Evolutionary conservation across 2,888 invertebrate species (phyloP).

Genomic region (Sympetrum striolatum): DNA sequence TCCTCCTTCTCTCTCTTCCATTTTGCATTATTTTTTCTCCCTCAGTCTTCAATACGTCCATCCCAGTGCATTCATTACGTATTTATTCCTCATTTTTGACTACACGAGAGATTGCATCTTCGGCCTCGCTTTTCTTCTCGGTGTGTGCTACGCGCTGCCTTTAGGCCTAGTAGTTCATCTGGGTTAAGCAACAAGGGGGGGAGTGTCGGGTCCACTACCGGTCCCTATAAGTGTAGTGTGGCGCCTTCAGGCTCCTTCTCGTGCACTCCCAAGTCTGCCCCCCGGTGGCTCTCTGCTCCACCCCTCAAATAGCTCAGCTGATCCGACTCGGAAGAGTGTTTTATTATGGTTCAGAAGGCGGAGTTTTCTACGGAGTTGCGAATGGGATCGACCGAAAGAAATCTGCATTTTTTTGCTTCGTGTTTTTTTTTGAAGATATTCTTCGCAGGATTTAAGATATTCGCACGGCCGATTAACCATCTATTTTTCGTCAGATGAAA

Average conservation of each 20-base stretch:
- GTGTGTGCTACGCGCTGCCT: not conserved
- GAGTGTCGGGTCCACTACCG: not conserved
- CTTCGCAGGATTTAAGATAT: too few relatives aligned
- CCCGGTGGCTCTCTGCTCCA: not conserved
- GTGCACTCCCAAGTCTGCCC: not conserved
- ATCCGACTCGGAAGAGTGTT: not conserved
- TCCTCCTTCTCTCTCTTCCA: not conserved
- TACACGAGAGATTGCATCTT: not conserved
- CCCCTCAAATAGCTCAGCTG: not conserved
- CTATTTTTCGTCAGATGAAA: too few relatives aligned
- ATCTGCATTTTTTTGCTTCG: not conserved
- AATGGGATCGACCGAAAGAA: not conserved
- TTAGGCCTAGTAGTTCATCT: not conserved
- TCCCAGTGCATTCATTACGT: not conserved
- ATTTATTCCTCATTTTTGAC: not conserved
- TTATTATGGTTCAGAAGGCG: not conserved
- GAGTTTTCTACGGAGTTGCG: not conserved
- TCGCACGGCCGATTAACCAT: too few relatives aligned
- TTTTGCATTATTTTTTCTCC: not conserved
- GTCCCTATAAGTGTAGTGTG: not conserved
- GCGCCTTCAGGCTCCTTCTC: not conserved
- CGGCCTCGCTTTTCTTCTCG: not conserved
- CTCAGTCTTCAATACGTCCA: not conserved
- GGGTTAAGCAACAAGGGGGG: not conserved
- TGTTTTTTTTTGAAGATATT: too few relatives aligned